Percentiles rank a stretch among this genome's conserved stretches.
These are phyloP conservation scores for human (Homo sapiens) DNA, from an alignment of 2,113 vertebrate species.

Conservation along the genomic window GRCh38 chr2:61338501-61339000, in stretches of 20 bases:
- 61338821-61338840: not conserved
- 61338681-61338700: not conserved
- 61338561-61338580: not conserved
- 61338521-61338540: slow-evolving; percentile 24
- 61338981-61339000: not conserved
- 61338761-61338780: not conserved
- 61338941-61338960: slow-evolving; percentile 45
- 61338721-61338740: not conserved
- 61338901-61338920: slow-evolving; percentile 3
- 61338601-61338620: not conserved
- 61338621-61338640: not conserved
- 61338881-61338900: slow-evolving; percentile 12
- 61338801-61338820: too few relatives aligned
- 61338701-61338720: slow-evolving; percentile 5
- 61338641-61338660: not conserved
- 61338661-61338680: slow-evolving; percentile 9
- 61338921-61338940: not conserved
- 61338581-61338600: not conserved
- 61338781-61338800: slow-evolving; percentile 13
- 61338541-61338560: not conserved
- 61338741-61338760: not conserved
- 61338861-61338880: not conserved
- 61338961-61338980: not conserved
- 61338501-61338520: slow-evolving; percentile 3
- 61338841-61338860: not conserved